Base-by-base conservation (phyloP, 1,140 invertebrate genomes). In the Microplitis demolitor region DNA sequence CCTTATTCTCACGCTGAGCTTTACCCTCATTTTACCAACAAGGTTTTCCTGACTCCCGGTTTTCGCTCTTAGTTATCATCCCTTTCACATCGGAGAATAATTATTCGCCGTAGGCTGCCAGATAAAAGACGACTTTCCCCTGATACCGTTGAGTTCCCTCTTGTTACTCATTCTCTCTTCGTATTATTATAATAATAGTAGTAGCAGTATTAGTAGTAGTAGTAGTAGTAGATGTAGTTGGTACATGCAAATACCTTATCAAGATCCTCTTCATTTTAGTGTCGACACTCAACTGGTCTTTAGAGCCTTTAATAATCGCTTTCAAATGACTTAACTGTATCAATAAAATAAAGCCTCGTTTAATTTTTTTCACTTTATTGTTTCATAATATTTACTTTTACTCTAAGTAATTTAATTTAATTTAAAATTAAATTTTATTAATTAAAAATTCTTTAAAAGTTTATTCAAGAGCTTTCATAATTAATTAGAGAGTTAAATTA, bases 101-200 rank as follows among this genome's bases (percentile, higher is more conserved):
- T 84, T 84, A 84, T 84, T 80, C 78, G 72, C 80, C 77, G 78
- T 81, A 79, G 79, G 78, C 78, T 80, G 76, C 74, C 78, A 78
- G 83, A 85, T 83, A 83, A 84, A 83, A 82, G 80, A 80, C 76
- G 78, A 75, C 74, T 77, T 54, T 58, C 50, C 33, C 60, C 34
- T 54, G 39, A 45, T 69, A 9, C 11, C 60, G n/a, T 51, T 61
- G n/a, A 62, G 35, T 62, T 39, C 60, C 14, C 60, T 37, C 33
- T 39, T n/a, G 60, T 62, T 31, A 39, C 60, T 62, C 60, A 45
- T 45, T 45, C 39, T 45, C 39, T 45, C 39, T 39, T 8, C 6
- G 39, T 11, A 45, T 45, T 9, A 45, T 45, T 9, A 9, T 45
- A 45, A 45, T 45, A 45, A 45, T 45, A 45, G 6, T 45, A 45